Evolutionary conservation across 1,140 invertebrate genomes (phyloP).

Genomic region (Babylonia areolata): DNA sequence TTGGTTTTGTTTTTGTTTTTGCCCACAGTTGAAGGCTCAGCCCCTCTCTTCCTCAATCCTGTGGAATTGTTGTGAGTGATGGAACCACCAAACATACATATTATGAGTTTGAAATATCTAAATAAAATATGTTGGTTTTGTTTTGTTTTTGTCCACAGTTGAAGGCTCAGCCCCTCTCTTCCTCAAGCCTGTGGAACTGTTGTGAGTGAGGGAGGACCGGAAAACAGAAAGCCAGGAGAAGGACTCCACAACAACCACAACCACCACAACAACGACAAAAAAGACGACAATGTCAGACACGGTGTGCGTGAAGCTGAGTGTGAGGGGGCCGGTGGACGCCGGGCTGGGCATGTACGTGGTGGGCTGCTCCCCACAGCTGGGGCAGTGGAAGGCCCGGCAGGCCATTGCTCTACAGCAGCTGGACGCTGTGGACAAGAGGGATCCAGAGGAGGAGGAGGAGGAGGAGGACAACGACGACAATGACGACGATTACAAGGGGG

Average conservation of each 20-base stretch:
- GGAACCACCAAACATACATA: too few relatives aligned
- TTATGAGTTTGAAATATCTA: too few relatives aligned
- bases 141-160: not conserved
- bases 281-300: not conserved
- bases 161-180: too few relatives aligned
- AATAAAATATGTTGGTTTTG: too few relatives aligned
- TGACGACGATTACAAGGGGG: too few relatives aligned
- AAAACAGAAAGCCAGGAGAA: not conserved
- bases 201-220: not conserved
- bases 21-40: too few relatives aligned
- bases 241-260: not conserved
- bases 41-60: too few relatives aligned
- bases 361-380: not conserved
- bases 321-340: not conserved
- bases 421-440: not conserved
- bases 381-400: not conserved
- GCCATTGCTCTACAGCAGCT: too few relatives aligned
- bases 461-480: too few relatives aligned
- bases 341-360: constrained; percentile 1
- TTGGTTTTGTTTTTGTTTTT: too few relatives aligned
- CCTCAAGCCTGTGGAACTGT: not conserved
- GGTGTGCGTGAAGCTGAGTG: not conserved
- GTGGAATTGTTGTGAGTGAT: too few relatives aligned
- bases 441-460: not conserved
- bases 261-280: not conserved